Base-by-base conservation (phyloP, 1,140 invertebrate species). In the Drosophila pseudoobscura region DNA sequence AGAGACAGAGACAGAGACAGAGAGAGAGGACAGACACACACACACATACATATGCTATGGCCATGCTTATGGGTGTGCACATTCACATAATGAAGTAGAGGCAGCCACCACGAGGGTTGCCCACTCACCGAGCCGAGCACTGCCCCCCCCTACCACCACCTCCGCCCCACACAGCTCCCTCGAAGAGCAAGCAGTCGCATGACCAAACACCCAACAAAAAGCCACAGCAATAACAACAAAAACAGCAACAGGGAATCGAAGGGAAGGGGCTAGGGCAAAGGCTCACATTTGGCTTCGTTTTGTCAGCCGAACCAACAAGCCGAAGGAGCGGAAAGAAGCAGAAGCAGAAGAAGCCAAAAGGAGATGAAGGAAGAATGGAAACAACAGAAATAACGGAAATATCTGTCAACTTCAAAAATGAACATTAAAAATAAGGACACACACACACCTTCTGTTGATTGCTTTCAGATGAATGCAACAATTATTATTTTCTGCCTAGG, bases 41-140 rank as follows among this genome's bases (percentile, higher is more conserved):
- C 15, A 56, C 26, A 58, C 51, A 41, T 5, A 44, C 41, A 55
- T 17, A 55, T 17, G 56, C 31, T 57, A 63, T 51, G 70, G 44
- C 59, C 55, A 59, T 64, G 58, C 35, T 56, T 61, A 59, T 77
- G 70, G 69, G 59, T 75, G 11, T 26, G 35, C 11, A 55, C 73
- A 85, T 87, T 61, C 82, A 60, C 82, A 84, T 84, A 87, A 84
- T 84, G 82, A 87, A 84, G 80, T 87, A 87, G 68, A 82, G 72
- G 72, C 75, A 45, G 72, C 78, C 75, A 45, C 69, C 64, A 69
- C 70, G 70, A 71, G 65, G 70, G 68, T 70, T 70, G 68, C 64
- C 68, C 68, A 69, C 65, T 68, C 65, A 20, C 46, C 22, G 65
- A 71, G 64, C 53, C 24, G 24, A 26, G 24, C 24, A 26, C 24